A percentile compares a stretch with the other conserved stretches of the same genome.
Conservation (phyloP, 1,140 invertebrate genomes). For the Plutomurus gul region DNA sequence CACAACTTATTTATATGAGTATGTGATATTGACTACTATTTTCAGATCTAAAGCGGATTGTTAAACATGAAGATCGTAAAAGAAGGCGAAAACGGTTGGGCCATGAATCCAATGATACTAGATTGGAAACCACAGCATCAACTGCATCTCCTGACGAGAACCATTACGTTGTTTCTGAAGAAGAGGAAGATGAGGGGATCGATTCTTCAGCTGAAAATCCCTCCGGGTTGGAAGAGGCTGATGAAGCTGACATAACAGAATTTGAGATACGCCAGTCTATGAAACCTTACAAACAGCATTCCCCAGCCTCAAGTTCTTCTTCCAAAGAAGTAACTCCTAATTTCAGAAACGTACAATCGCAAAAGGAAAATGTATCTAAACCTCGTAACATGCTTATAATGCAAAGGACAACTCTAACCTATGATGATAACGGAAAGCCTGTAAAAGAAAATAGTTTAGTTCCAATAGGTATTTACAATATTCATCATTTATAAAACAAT, state of each 20-base stretch:
- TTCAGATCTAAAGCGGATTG: conserved; percentile 45
- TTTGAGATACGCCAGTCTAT: background rate
- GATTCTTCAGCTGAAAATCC: background rate
- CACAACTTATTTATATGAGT: background rate
- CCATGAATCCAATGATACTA: conserved; percentile 4
- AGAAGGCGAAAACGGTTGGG: conserved; percentile 34
- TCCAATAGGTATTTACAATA: too few relatives aligned
- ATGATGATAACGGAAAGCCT: too few relatives aligned
- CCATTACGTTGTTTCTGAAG: background rate
- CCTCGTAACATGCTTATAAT: too few relatives aligned
- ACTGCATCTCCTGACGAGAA: background rate
- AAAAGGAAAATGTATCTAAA: too few relatives aligned
- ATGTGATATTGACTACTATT: background rate
- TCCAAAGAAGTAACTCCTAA: too few relatives aligned
- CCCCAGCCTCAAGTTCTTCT: too few relatives aligned
- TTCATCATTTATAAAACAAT: too few relatives aligned
- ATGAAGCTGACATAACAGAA: background rate
- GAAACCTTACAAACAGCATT: too few relatives aligned
- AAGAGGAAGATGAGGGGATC: background rate
- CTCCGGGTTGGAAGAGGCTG: background rate
- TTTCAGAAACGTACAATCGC: too few relatives aligned
- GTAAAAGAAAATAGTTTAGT: too few relatives aligned
- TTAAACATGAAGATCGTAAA: conserved; percentile 41
- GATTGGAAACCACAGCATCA: background rate
- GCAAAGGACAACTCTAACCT: too few relatives aligned